These are phyloP conservation scores for Bradypodion ventrale DNA, from an alignment of 2,797 vertebrate genomes.

Conservation along the genomic window DNA sequence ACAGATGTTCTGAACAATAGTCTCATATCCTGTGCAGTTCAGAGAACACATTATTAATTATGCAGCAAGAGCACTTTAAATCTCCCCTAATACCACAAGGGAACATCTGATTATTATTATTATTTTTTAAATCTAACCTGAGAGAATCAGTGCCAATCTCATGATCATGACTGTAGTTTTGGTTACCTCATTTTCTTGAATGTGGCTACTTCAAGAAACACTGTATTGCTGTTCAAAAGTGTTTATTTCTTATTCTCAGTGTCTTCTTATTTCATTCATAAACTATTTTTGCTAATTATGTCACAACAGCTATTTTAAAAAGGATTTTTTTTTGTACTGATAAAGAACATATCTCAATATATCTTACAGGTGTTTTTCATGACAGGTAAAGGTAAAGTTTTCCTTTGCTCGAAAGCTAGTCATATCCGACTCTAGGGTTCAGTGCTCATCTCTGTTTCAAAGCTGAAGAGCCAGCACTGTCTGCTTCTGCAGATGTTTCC, in stretches of 20 bases:
- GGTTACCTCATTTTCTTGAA: background rate
- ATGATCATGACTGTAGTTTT: constrained; percentile 24
- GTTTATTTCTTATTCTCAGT: constrained; percentile 29
- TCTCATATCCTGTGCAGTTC: constrained; percentile 18
- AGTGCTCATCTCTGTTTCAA: no score
- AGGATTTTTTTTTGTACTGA: constrained; percentile 2
- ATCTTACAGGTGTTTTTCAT: constrained; percentile 14
- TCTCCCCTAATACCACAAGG: background rate
- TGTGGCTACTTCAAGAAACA: constrained; percentile 17
- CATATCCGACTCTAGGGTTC: no score
- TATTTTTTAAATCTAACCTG: background rate
- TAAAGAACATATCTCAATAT: background rate
- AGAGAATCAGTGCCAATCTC: background rate
- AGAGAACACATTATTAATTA: constrained; percentile 7
- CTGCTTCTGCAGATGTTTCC: no score
- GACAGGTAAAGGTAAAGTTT: no score
- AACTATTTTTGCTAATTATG: background rate
- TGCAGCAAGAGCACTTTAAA: background rate
- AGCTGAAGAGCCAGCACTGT: no score
- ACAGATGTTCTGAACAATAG: constrained; percentile 11
- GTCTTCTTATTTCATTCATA: background rate
- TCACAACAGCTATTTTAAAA: constrained; percentile 1
- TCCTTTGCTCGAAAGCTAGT: no score
- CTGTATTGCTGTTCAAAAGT: constrained; percentile 22
- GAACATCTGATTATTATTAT: background rate